phyloP scores from a whole-genome alignment of 2,888 invertebrate species.

The Limenitis camilla region DNA sequence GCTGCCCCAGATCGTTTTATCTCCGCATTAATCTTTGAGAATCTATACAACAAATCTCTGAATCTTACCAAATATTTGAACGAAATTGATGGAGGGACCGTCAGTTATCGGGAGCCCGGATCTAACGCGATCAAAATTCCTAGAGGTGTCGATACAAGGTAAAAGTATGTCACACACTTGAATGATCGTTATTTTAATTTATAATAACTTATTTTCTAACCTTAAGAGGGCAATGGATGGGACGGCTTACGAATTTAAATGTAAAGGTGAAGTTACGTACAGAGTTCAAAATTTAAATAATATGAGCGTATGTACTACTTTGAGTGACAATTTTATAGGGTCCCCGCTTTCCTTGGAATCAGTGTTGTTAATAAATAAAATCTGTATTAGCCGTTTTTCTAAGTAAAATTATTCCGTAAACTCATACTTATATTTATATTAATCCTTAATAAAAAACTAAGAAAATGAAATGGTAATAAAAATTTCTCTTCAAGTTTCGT shows the following conservation, averaged over 20 bases:
- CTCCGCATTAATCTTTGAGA: slow-evolving; percentile 65
- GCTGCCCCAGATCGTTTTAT: slow-evolving; percentile 65
- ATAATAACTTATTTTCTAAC: slow-evolving; percentile 35
- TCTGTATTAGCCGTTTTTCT: too few relatives aligned
- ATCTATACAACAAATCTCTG: slow-evolving; percentile 67
- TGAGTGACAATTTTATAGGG: slow-evolving; percentile 22
- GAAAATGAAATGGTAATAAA: too few relatives aligned
- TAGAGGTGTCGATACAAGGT: slow-evolving; percentile 70
- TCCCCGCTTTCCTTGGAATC: slow-evolving; percentile 29
- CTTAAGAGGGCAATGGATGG: slow-evolving; percentile 17
- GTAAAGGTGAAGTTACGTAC: slow-evolving; percentile 12
- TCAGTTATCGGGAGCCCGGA: slow-evolving; percentile 56
- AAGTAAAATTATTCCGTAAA: too few relatives aligned
- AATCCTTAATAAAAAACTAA: too few relatives aligned
- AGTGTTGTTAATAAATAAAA: too few relatives aligned
- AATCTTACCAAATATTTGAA: slow-evolving; percentile 69
- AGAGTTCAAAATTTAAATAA: slow-evolving; percentile 23
- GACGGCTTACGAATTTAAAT: slow-evolving; percentile 21
- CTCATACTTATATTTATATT: too few relatives aligned
- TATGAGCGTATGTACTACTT: slow-evolving; percentile 9
- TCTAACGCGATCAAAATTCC: slow-evolving; percentile 68
- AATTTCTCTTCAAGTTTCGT: too few relatives aligned
- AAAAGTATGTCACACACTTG: slow-evolving; percentile 49
- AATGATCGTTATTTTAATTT: slow-evolving; percentile 37
- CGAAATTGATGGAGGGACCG: slow-evolving; percentile 67